These are phyloP conservation scores for Antigone vipio DNA, from an alignment of 2,113 vertebrate genomes.

Conservation along the genomic window DNA sequence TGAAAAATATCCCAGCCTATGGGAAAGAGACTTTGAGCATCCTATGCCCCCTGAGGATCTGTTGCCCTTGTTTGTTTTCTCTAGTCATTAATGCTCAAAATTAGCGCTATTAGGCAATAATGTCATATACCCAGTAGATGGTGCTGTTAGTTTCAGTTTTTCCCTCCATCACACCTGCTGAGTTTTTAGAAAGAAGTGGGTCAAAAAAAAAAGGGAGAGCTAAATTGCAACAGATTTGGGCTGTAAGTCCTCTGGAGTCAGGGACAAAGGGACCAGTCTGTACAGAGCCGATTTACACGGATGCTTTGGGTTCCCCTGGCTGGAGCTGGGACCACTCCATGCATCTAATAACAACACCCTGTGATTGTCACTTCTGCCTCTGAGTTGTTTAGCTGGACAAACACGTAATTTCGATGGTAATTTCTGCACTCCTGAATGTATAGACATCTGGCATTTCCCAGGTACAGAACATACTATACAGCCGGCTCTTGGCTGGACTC, in stretches of 20 bases:
- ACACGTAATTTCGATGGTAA: background rate
- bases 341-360: background rate
- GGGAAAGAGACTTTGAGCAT: background rate
- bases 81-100: background rate
- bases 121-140: slow-evolving; percentile 25
- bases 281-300: background rate
- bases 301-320: background rate
- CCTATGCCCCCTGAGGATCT: background rate
- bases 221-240: background rate
- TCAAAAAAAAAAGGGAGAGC: background rate
- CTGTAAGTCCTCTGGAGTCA: background rate
- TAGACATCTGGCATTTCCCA: slow-evolving; percentile 31
- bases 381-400: slow-evolving; percentile 16
- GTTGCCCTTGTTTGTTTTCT: background rate
- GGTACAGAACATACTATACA: background rate
- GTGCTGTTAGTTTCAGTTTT: slow-evolving; percentile 38
- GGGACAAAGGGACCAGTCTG: background rate
- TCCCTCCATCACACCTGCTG: background rate
- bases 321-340: background rate
- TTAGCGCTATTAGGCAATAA: background rate
- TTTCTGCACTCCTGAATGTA: slow-evolving; percentile 13
- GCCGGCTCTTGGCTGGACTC: background rate
- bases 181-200: slow-evolving; percentile 21
- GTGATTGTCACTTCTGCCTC: background rate
- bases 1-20: background rate